These are phyloP conservation scores for Mantis religiosa DNA, from an alignment of 2,888 invertebrate genomes.

Conservation along the genomic window DNA sequence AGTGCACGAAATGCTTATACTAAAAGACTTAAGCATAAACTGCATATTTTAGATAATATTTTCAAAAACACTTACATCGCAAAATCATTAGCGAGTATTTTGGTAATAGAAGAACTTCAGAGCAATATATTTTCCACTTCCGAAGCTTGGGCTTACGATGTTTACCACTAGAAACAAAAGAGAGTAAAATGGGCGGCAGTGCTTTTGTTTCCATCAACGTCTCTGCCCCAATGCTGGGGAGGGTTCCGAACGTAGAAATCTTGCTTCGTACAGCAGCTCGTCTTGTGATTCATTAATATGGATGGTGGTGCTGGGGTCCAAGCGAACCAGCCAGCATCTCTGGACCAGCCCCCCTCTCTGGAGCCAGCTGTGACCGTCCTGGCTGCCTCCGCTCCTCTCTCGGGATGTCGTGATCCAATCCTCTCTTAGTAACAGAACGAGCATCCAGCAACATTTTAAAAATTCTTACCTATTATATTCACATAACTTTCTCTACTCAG, in stretches of 20 bases:
- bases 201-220: neutral
- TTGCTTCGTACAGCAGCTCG: neutral
- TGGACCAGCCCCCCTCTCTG: neutral
- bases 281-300: conserved; percentile 16
- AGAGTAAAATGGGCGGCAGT: neutral
- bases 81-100: no score
- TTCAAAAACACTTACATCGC: no score
- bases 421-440: neutral
- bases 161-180: neutral
- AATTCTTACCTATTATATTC: no score
- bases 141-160: neutral
- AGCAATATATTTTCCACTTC: neutral
- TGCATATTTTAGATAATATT: no score
- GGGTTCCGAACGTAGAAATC: neutral
- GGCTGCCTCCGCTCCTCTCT: neutral
- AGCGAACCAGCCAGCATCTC: neutral
- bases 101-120: no score
- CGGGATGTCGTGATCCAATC: neutral
- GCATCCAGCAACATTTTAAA: no score
- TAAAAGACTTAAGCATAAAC: no score
- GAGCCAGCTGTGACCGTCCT: conserved; percentile 10
- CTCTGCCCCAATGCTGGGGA: neutral
- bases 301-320: neutral
- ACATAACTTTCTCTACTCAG: no score
- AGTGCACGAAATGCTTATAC: no score